Percentiles rank a stretch among this genome's conserved stretches.
Conservation (phyloP, 2,113 vertebrate species). For the Ictalurus punctatus region DNA sequence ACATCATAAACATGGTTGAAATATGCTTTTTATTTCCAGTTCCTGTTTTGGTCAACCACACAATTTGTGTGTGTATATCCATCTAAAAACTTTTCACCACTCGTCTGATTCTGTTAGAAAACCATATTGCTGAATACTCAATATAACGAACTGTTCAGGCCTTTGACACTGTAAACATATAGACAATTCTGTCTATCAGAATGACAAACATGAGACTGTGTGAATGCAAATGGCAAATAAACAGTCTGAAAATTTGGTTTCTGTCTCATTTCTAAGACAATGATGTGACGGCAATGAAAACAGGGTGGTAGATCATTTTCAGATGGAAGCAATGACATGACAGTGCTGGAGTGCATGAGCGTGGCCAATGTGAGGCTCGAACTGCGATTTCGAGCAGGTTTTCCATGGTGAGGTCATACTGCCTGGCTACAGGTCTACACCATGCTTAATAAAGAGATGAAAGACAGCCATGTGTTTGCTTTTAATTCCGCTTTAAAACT, state of each 20-base stretch:
- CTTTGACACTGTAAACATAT: slow-evolving; percentile 32
- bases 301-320: slow-evolving; percentile 18
- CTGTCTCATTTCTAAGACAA: slow-evolving; percentile 15
- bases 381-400: neutral
- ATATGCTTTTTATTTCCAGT: slow-evolving; percentile 55
- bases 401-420: slow-evolving; percentile 16
- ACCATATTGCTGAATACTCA: neutral
- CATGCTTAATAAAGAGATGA: slow-evolving; percentile 13
- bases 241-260: slow-evolving; percentile 19
- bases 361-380: neutral
- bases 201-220: slow-evolving; percentile 2
- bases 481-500: slow-evolving; percentile 26
- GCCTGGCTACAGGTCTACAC: slow-evolving; percentile 23
- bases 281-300: slow-evolving; percentile 36
- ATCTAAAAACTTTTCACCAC: neutral
- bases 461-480: slow-evolving; percentile 14
- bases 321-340: slow-evolving; percentile 22
- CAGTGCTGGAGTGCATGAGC: slow-evolving; percentile 7
- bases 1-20: slow-evolving; percentile 38
- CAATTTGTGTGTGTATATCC: slow-evolving; percentile 11
- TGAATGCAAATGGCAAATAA: slow-evolving; percentile 28
- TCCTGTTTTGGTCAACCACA: slow-evolving; percentile 31
- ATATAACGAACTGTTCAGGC: neutral
- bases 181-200: neutral
- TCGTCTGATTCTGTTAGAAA: slow-evolving; percentile 16